phyloP scores from a whole-genome alignment of 2,888 invertebrate genomes.

The Drosophila neonasuta region DNA sequence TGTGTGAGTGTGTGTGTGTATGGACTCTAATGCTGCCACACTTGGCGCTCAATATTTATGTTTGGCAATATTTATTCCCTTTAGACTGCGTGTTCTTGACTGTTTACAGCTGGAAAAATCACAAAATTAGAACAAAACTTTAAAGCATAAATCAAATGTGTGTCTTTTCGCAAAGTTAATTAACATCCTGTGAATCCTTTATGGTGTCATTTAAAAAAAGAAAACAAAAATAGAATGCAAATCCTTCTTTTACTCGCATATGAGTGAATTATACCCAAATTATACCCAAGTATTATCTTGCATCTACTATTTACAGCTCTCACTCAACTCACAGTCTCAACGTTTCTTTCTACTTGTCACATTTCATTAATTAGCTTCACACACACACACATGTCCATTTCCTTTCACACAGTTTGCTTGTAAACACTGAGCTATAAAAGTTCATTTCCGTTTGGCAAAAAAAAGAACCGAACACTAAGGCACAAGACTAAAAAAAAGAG shows the following conservation, averaged over 20 bases:
- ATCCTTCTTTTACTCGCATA: neutral
- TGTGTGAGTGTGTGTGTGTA: neutral
- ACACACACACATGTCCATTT: slow-evolving; percentile 8
- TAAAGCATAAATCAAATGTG: neutral
- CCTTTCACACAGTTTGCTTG: slow-evolving; percentile 19
- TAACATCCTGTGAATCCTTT: too few relatives aligned
- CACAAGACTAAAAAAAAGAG: neutral
- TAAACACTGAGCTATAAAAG: slow-evolving; percentile 42
- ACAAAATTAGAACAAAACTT: neutral
- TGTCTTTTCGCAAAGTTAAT: too few relatives aligned
- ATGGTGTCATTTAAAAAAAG: neutral
- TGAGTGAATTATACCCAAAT: neutral
- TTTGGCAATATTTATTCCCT: slow-evolving; percentile 24
- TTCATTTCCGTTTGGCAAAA: slow-evolving; percentile 44
- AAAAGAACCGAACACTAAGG: slow-evolving; percentile 17
- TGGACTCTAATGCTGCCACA: neutral
- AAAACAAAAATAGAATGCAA: neutral
- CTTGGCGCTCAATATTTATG: slow-evolving; percentile 32
- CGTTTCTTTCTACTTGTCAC: slow-evolving; percentile 24
- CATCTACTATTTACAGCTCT: slow-evolving; percentile 7
- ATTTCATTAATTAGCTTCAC: slow-evolving; percentile 45
- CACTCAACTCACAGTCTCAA: neutral
- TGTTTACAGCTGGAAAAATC: too few relatives aligned
- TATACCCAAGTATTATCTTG: neutral
- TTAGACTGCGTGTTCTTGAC: slow-evolving; percentile 11